A percentile compares a stretch with the other conserved stretches of the same genome.
These are phyloP conservation scores for Cassiopea xamachana DNA, from an alignment of 30 jellyfish, hydroid and myxozoan genomes.

Conservation along the genomic window DNA sequence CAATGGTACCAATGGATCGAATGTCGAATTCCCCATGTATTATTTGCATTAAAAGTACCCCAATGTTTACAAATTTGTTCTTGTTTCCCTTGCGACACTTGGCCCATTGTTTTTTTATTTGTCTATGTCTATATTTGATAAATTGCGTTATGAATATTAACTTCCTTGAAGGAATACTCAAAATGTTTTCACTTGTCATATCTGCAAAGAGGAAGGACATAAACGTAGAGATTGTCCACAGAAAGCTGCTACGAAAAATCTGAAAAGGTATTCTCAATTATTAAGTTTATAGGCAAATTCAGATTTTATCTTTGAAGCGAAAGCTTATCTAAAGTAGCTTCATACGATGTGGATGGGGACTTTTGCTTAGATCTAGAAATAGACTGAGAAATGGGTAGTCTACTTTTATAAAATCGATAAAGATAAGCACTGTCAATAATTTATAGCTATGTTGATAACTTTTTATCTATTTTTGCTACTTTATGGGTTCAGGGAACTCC, in stretches of 20 bases:
- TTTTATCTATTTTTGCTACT: too few relatives aligned
- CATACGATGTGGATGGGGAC: background rate
- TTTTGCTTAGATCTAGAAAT: background rate
- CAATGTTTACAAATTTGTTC: background rate
- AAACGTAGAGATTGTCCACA: constrained; percentile 85
- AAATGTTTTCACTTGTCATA: constrained; percentile 65
- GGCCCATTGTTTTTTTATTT: background rate
- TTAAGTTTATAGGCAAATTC: background rate
- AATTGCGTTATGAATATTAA: background rate
- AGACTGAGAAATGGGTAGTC: background rate
- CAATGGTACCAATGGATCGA: too few relatives aligned
- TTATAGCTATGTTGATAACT: too few relatives aligned
- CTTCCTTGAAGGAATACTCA: constrained; percentile 14
- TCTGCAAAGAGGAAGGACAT: constrained; percentile 85
- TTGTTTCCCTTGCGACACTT: background rate
- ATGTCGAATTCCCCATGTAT: too few relatives aligned
- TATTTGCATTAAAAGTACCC: too few relatives aligned
- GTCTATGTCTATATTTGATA: background rate
- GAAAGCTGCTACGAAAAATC: background rate
- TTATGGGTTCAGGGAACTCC: too few relatives aligned
- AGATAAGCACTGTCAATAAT: background rate
- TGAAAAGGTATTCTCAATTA: constrained; percentile 12
- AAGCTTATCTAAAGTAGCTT: background rate
- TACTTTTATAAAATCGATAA: too few relatives aligned
- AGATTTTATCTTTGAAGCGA: too few relatives aligned